These are phyloP conservation scores for Leucopsar rothschildi DNA, from an alignment of 2,113 vertebrate genomes.

Conservation along the genomic window DNA sequence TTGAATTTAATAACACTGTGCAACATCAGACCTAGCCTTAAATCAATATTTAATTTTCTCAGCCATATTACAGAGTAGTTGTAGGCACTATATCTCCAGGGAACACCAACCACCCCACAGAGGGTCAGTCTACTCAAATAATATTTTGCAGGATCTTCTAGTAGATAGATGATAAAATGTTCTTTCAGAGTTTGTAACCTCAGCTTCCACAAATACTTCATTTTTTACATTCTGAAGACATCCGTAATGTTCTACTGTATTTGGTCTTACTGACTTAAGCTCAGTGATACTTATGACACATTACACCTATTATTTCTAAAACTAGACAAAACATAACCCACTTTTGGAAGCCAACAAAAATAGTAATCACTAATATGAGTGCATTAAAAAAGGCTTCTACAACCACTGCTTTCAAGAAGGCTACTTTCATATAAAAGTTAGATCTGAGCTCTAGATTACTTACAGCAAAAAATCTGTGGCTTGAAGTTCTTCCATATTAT, in stretches of 20 bases:
- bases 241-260: neutral
- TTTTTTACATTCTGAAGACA: neutral
- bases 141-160: constrained; percentile 21
- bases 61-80: constrained; percentile 15
- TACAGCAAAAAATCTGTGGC: neutral
- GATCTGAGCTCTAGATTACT: neutral
- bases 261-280: neutral
- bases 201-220: neutral
- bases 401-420: neutral
- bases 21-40: constrained; percentile 27
- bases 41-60: constrained; percentile 80
- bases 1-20: constrained; percentile 66
- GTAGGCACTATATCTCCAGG: constrained; percentile 36
- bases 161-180: constrained; percentile 8
- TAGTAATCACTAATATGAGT: neutral
- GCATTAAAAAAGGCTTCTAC: neutral
- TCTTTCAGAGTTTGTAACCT: neutral
- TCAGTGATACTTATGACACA: neutral
- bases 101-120: neutral
- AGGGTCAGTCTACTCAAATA: neutral
- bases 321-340: neutral
- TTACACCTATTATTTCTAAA: neutral
- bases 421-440: neutral
- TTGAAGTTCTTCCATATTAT: neutral
- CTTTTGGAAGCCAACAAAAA: neutral